Evolutionary conservation across 2,888 invertebrate species (phyloP).

Genomic region (Furcula furcula): DNA sequence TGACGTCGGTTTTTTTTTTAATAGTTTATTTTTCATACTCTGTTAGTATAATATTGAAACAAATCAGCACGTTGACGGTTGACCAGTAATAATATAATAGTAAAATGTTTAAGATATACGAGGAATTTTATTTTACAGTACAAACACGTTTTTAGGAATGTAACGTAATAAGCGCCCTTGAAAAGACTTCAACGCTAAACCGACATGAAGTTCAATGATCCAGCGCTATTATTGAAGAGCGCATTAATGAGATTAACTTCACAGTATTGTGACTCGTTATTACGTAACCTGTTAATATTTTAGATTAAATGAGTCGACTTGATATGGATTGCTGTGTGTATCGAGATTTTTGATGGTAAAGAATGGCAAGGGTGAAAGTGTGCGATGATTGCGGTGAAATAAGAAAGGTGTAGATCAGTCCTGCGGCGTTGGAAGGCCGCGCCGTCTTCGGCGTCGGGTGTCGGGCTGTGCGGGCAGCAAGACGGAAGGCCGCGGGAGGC

Average conservation of each 20-base stretch:
- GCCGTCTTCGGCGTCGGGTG: slow-evolving; percentile 8
- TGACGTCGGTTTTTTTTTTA: too few species aligned
- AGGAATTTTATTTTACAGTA: slow-evolving; percentile 22
- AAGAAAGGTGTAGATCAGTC: background rate
- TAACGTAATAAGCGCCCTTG: slow-evolving; percentile 69
- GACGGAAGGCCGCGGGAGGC: slow-evolving; percentile 43
- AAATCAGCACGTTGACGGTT: slow-evolving; percentile 10
- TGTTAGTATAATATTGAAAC: too few species aligned
- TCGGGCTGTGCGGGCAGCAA: slow-evolving; percentile 10
- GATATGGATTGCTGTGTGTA: slow-evolving; percentile 1
- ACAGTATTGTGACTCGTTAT: slow-evolving; percentile 21
- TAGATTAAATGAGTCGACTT: slow-evolving; percentile 9
- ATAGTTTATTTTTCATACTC: too few species aligned
- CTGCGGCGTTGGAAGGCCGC: slow-evolving; percentile 1
- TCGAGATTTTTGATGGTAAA: background rate
- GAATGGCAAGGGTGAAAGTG: background rate
- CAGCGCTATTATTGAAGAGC: slow-evolving; percentile 40
- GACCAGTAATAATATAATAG: too few species aligned
- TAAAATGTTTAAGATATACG: slow-evolving; percentile 14
- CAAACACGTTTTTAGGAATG: slow-evolving; percentile 42
- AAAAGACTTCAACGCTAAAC: slow-evolving; percentile 76
- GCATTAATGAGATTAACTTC: slow-evolving; percentile 42
- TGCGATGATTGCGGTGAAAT: background rate
- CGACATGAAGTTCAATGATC: slow-evolving; percentile 64
- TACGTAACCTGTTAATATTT: slow-evolving; percentile 21